phyloP scores from a whole-genome alignment of 2,888 invertebrate genomes.

The Hydropsyche betteni region DNA sequence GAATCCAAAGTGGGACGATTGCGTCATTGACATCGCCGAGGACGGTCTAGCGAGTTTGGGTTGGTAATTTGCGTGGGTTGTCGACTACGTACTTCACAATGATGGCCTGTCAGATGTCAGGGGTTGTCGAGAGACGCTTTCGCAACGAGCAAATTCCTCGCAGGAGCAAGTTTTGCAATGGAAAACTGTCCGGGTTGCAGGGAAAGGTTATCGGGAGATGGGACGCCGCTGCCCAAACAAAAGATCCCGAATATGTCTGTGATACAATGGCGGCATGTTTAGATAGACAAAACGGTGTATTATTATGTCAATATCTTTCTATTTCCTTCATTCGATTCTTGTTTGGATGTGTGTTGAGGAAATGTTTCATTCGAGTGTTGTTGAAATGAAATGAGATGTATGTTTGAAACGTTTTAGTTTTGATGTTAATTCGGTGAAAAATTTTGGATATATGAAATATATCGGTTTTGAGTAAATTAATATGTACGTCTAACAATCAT shows the following conservation, averaged over 20 bases:
- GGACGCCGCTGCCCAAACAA: conserved; percentile 7
- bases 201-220: conserved; percentile 13
- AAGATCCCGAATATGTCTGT: neutral
- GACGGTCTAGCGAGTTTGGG: neutral
- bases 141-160: conserved; percentile 24
- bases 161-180: conserved; percentile 22
- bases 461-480: neutral
- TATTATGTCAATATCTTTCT: conserved; percentile 14
- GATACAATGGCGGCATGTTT: neutral
- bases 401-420: neutral
- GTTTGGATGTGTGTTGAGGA: neutral
- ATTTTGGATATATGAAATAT: too few relatives aligned
- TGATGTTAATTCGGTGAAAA: neutral
- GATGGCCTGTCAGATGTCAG: conserved; percentile 19
- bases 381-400: neutral
- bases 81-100: conserved; percentile 5
- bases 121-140: conserved; percentile 19
- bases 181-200: conserved; percentile 1
- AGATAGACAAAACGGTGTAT: neutral
- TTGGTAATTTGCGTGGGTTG: conserved; percentile 2
- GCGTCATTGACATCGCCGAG: conserved; percentile 5
- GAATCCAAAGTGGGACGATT: conserved; percentile 7
- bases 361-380: neutral
- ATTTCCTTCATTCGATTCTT: neutral
- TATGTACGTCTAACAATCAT: neutral